Evolutionary conservation across 1,140 invertebrate genomes (phyloP), one percentile per base, ranked within the genome.

Genomic region (Ylistrum balloti): DNA sequence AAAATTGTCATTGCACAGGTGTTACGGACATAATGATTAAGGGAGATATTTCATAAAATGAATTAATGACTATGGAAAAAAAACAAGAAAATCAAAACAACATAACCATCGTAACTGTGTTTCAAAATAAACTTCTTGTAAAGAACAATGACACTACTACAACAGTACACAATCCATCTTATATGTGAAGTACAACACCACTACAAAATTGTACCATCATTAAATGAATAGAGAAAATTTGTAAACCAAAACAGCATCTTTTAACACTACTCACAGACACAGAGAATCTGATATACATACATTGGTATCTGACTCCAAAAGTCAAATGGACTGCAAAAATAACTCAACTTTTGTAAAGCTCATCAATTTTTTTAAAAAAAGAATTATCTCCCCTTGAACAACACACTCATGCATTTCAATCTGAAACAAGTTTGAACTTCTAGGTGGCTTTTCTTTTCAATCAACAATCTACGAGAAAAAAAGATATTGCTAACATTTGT

Each of bases 81-180:
- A 33, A 28, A 22, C 33, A 41, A 38, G 20, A 41, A 32, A 85
- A 85, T 85, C n/a, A 34, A 38, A 88, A 87, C 33, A 48, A 35
- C 38, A 22, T 88, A 85, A 56, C 35, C 86, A 90, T 90, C 91
- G 86, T 90, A 90, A 88, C 87, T 35, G 87, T 9, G 85, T 28
- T 35, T 22, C 86, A 91, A 89, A 41, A 38, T 41, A 34, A 74
- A 74, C 85, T 90, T 89, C 91, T 89, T 90, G 89, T 90, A 91
- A 91, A 85, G 86, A 85, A 90, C 90, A 87, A 89, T 48, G 38
- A 33, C 45, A 88, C 38, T 88, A 91, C 90, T 88, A 90, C 56
- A 74, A 74, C n/a, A 74, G n/a, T 74, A 74, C n/a, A 13, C 17
- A 45, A 45, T 38, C 7, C n/a, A 5, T 74, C 22, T 5, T 28